A percentile compares a stretch with the other conserved stretches of the same genome.
phyloP scores from a whole-genome alignment of 2,113 vertebrate species.

The Bubalus kerabau region DNA sequence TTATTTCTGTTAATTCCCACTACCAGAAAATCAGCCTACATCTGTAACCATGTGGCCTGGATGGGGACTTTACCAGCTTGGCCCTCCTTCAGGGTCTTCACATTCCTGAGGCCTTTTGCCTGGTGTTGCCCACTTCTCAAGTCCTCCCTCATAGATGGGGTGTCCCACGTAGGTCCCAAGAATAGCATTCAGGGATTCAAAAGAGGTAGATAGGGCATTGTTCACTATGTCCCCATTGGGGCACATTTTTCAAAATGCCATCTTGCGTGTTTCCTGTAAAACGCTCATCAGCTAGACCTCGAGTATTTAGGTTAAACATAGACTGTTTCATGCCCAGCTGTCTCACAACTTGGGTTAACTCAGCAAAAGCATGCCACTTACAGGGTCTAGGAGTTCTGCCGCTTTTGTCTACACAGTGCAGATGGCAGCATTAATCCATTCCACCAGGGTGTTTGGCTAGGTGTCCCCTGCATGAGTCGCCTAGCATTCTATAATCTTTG shows the following conservation, averaged over 20 bases:
- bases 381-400: neutral
- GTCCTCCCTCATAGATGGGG: neutral
- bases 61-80: neutral
- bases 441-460: neutral
- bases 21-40: neutral
- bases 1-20: neutral
- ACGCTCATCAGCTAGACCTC: neutral
- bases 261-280: neutral
- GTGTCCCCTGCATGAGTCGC: neutral
- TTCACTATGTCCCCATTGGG: neutral
- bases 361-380: neutral
- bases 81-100: neutral
- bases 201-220: neutral
- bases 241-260: neutral
- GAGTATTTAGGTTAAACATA: neutral
- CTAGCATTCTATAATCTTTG: neutral
- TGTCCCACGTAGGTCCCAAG: neutral
- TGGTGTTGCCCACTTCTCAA: neutral
- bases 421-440: neutral
- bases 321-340: neutral
- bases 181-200: neutral
- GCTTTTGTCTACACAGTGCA: fast-evolving
- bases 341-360: neutral
- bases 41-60: neutral
- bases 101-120: neutral